Evolutionary conservation across 2,113 vertebrate species (phyloP), one percentile per base, ranked within the genome.

Genomic region (Neotoma lepida): DNA sequence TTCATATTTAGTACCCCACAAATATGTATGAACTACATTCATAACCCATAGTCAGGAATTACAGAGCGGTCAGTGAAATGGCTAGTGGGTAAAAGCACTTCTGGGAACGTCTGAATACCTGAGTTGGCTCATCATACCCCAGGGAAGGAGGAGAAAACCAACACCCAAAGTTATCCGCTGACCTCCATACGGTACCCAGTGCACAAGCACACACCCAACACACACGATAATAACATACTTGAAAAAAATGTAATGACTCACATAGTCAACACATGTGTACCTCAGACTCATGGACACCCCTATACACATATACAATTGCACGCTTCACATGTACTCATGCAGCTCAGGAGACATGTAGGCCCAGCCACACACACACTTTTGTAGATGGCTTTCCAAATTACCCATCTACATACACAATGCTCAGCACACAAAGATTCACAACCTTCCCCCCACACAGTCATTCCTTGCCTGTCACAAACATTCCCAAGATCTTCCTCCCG

Each of bases 311-410:
- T 28, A 17, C 17, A 73, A 1, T 20, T 35, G 18, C 2, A 33
- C 0, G 3, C n/a, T 41, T 61, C 13, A 2, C 24, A 17, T 41
- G n/a, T 4, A 41, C 24, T 28, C n/a, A 2, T 4, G 80, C n/a
- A 41, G 46, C 35, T 80, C 33, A 3, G 54, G 54, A 61, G 22
- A 28, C 80, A 41, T 4, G 13, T 2, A 26, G 80, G 39, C n/a
- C 54, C 54, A 58, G 80, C 6, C 80, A 51, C 0, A 0, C 70
- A 20, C 35, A 28, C 84, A 70, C 13, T 39, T 13, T 28, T 81
- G 49, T 49, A 28, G 51, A 41, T 44, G 54, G n/a, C 44, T 56
- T 17, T 82, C 88, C 35, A 63, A 24, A 30, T 81, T 66, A 66
- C 49, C 71, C 66, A 39, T 77, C 51, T n/a, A 39, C 9, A 5